phyloP scores from a whole-genome alignment of 2,113 vertebrate genomes.

The Sialia sialis region DNA sequence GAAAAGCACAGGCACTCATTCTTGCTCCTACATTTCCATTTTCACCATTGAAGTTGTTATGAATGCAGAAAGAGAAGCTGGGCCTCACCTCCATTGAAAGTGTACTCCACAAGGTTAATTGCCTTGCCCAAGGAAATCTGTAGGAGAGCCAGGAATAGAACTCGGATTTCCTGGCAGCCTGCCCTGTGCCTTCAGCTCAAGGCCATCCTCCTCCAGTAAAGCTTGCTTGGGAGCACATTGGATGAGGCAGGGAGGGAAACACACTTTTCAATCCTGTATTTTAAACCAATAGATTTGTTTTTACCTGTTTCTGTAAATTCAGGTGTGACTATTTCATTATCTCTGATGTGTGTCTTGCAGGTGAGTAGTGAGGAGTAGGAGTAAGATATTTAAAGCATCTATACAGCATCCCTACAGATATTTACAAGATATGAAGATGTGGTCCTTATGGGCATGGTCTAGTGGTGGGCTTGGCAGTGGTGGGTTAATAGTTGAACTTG shows the following conservation, averaged over 20 bases:
- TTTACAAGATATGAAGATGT: neutral
- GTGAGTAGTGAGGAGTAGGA: neutral
- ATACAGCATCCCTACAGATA: neutral
- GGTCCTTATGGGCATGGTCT: neutral
- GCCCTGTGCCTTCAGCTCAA: slow-evolving; percentile 43
- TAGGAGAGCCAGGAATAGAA: slow-evolving; percentile 61
- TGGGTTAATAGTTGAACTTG: neutral
- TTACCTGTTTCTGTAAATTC: neutral
- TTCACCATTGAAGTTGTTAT: neutral
- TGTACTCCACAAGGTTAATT: slow-evolving; percentile 56
- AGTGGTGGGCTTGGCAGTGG: neutral
- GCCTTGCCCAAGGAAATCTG: slow-evolving; percentile 65
- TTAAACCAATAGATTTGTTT: neutral
- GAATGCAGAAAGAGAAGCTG: slow-evolving; percentile 17
- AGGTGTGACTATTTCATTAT: neutral
- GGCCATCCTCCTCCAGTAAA: slow-evolving; percentile 21
- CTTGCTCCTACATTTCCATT: neutral
- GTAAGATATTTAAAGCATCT: neutral
- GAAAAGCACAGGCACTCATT: neutral
- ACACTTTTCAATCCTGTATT: neutral
- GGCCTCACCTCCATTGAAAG: slow-evolving; percentile 48
- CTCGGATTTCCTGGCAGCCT: slow-evolving; percentile 48
- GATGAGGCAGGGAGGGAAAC: neutral
- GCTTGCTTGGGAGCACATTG: neutral
- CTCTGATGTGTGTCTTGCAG: neutral